Base-by-base conservation (phyloP, 2,888 invertebrate genomes). In the Agrotis puta region DNA sequence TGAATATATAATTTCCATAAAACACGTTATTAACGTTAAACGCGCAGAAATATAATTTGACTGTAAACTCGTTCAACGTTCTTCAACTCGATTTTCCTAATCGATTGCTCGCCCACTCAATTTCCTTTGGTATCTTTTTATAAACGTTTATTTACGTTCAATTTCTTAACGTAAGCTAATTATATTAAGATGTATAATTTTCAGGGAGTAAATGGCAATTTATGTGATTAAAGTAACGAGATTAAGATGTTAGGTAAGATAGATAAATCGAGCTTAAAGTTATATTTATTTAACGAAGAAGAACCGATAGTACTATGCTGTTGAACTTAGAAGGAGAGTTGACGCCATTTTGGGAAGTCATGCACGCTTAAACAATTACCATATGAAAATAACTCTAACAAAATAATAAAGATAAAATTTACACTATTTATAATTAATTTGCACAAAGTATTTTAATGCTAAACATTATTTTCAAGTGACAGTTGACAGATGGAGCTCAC, bases 81-180 rank as follows among this genome's bases (percentile, higher is more conserved):
- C 39, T 69, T 59, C 66, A 61, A 69, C 33, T 72, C 47, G 50
- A 82, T 70, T 80, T 82, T 77, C 59, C 65, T 74, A 62, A 74
- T 80, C 74, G 74, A 80, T 82, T 77, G 67, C 71, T 71, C 77
- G 69, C 74, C 71, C 63, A 71, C 66, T 70, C 80, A 65, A 74
- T 80, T 82, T 68, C 61, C 57, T 62, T 64, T 72, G 56, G 43
- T 33, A 68, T 74, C 45, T 47, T 72, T 65, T 64, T 66, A 47
- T 53, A 59, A 57, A n/a, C 43, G 43, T 69, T 59, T 69, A 68
- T 69, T 74, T 54, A 39, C 47, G 33, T 24, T 27, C 27, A 57
- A 50, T 33, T 33, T 67, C 58, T 50, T 69, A 54, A 20, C n/a
- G 57, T 45, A 11, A 27, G 50, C n/a, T 33, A 64, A 73, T 39